Base-by-base conservation (phyloP, 2,888 invertebrate genomes). In the Copidosoma aretas region DNA sequence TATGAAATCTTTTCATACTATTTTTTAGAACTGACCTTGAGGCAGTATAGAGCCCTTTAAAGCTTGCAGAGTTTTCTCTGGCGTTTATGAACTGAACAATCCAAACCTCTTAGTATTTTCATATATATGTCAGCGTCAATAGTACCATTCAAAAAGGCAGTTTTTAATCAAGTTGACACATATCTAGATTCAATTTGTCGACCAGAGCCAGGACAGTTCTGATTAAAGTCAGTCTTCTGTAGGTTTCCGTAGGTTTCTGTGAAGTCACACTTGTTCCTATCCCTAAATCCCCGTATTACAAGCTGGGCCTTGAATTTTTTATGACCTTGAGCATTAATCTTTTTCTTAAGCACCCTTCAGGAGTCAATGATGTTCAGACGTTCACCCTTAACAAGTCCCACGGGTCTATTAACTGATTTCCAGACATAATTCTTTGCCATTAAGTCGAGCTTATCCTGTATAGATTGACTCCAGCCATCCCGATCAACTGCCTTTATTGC, bases 391-490 rank as follows among this genome's bases (percentile, higher is more conserved):
- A 14, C 8, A 22, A 19, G 17, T 19, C 14, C 19, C 32, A 19
- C 19, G 8, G 53, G 21, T 21, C 21, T 22, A 19, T 53, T 2
- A 4, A 4, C 21, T 2, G 12, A 8, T 8, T 12, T 21, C 19
- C 19, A 22, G 12, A 53, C 53, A 22, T 53, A 3, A 22, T 19
- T 53, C 19, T 53, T 22, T 8, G 4, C 3, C 22, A 53, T 22
- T 21, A 21, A 53, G 22, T 19, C 21, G 3, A 53, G 14, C 53
- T 53, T 21, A 22, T 87, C 86, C 77, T 51, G 14, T 39, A 60
- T 53, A 24, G 41, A 21, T 41, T 64, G 1, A 52, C 43, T 10
- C 41, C 39, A 41, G 39, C 41, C 41, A 10, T 21, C 25, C 17
- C 15, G 51, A 25, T 32, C 32, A 3, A 24, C n/a, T 52, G 25